phyloP scores from a whole-genome alignment of 2,888 invertebrate species.

The Drosophila pullipes region DNA sequence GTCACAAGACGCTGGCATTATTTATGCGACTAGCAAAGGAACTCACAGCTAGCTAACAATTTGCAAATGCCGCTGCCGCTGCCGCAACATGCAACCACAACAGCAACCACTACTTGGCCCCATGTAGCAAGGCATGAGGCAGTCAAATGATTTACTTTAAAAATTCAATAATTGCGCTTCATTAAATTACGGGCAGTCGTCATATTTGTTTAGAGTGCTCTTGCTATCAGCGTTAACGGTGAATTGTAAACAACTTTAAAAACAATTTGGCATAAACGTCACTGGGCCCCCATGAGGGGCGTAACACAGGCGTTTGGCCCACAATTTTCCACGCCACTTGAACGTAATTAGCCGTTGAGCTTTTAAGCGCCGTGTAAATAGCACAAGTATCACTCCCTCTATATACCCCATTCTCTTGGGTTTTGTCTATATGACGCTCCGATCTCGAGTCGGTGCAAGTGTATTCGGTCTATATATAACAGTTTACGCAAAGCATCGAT shows the following conservation, averaged over 20 bases:
- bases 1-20: slow-evolving; percentile 75
- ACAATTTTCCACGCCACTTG: slow-evolving; percentile 81
- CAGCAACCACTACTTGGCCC: slow-evolving; percentile 18
- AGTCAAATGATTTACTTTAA: slow-evolving; percentile 63
- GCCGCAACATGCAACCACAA: slow-evolving; percentile 31
- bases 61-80: slow-evolving; percentile 51
- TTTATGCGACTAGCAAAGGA: slow-evolving; percentile 58
- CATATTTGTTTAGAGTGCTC: slow-evolving; percentile 53
- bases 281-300: slow-evolving; percentile 25
- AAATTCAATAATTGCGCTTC: slow-evolving; percentile 76
- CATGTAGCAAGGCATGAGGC: slow-evolving; percentile 75
- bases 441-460: slow-evolving; percentile 14
- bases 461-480: slow-evolving; percentile 59
- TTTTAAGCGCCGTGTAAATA: slow-evolving; percentile 71
- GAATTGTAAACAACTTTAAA: slow-evolving; percentile 57
- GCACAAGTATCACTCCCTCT: slow-evolving; percentile 9
- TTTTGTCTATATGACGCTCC: background rate
- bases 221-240: slow-evolving; percentile 23
- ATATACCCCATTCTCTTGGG: background rate
- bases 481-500: slow-evolving; percentile 70
- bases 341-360: slow-evolving; percentile 78
- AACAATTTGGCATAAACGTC: slow-evolving; percentile 77
- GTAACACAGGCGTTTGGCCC: slow-evolving; percentile 26
- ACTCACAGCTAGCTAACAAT: slow-evolving; percentile 40
- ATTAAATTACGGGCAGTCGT: slow-evolving; percentile 56